Evolutionary conservation across 2,797 vertebrate species (phyloP), one percentile per base, ranked within the genome.

Genomic region (Enteromius fasciolatus): DNA sequence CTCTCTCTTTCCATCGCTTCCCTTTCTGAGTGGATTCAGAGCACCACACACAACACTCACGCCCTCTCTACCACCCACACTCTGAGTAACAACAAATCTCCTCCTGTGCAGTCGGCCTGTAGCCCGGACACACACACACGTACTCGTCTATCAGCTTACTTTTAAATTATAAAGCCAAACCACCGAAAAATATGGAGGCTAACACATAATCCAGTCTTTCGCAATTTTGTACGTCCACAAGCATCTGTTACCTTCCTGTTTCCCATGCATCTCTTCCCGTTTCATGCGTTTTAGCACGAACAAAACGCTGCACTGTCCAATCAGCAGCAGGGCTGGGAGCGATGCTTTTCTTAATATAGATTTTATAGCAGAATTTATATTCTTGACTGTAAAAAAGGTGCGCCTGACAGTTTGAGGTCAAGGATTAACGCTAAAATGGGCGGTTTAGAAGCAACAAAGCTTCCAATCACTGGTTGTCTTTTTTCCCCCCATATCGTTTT

Each of bases 61-160:
- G 88, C 91, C 90, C 90, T 91, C 83, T 80, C 63, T 90, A 88
- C 91, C 93, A 92, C 93, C 91, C 93, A 94, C 92, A 74, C 83
- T 61, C 68, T 33, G 74, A 72, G 72, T 67, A 86, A 83, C 80
- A 67, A 77, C 76, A 87, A 68, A 82, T 73, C 68, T 48, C 44
- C 50, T 41, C 10, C 81, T 82, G 76, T 80, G 76, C 33, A 33
- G 61, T 67, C 33, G n/a, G 70, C 23, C 61, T 31, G 70, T 75
- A 82, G 72, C 63, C 72, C 23, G 2, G 23, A 31, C 50, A 31
- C 63, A 46, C 41, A 44, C 41, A 6, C 33, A 36, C 33, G 5
- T 12, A 67, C 50, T 81, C 20, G 9, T 81, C 80, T 67, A 52
- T 78, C 28, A 78, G 66, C 67, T 78, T 72, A 50, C 76, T 41